These are phyloP conservation scores for Drosophila subobscura DNA, from an alignment of 1,140 invertebrate genomes.

Conservation along the genomic window DNA sequence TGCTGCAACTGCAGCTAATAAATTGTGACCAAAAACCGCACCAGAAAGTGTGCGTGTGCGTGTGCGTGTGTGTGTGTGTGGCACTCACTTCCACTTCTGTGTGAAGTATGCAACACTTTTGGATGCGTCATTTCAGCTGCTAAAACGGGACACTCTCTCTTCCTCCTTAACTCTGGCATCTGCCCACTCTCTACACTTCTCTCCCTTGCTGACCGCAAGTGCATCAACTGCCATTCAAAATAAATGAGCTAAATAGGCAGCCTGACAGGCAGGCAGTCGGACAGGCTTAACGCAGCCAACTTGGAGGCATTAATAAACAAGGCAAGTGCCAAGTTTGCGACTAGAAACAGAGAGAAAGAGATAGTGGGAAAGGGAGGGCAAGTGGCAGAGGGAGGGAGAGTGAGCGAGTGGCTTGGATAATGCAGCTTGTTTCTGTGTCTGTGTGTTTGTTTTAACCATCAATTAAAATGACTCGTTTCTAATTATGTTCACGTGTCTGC, in stretches of 20 bases:
- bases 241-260: constrained; percentile 81
- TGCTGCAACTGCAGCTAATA: constrained; percentile 48
- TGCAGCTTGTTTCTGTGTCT: constrained; percentile 10
- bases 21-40: constrained; percentile 51
- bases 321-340: constrained; percentile 67
- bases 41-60: constrained; percentile 22
- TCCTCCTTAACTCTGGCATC: not conserved
- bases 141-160: constrained; percentile 9
- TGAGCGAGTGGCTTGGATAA: not conserved
- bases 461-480: constrained; percentile 73
- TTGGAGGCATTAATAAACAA: constrained; percentile 66
- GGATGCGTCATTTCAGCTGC: constrained; percentile 61
- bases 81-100: not conserved
- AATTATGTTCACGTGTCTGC: constrained; percentile 66
- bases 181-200: constrained; percentile 2
- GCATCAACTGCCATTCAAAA: constrained; percentile 77
- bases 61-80: constrained; percentile 15
- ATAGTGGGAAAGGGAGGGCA: too few species aligned
- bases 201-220: constrained; percentile 56
- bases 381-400: not conserved
- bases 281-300: constrained; percentile 51
- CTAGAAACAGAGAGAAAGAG: not conserved
- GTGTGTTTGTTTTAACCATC: constrained; percentile 68
- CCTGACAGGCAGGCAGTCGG: constrained; percentile 69
- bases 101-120: constrained; percentile 11